Conservation (phyloP, 2,888 invertebrate genomes). For the Phymatocera aterrima region DNA sequence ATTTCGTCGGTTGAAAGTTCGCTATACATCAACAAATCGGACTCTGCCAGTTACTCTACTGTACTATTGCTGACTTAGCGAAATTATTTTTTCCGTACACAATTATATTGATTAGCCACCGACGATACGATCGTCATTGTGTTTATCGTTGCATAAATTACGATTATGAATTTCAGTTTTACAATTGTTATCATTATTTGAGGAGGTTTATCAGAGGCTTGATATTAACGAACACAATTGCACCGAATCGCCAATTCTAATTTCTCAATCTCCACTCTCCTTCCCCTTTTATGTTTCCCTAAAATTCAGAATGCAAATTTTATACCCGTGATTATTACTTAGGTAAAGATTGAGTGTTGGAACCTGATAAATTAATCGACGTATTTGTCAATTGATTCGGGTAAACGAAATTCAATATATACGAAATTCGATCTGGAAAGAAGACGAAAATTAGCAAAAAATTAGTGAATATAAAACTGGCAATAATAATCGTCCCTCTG, state of each 20-base stretch:
- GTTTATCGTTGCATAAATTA: not conserved
- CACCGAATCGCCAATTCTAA: slow-evolving; percentile 4
- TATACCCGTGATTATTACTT: not conserved
- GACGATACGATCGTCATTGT: not conserved
- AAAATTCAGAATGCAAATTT: not conserved
- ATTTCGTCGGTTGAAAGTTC: no score
- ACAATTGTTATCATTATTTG: not conserved
- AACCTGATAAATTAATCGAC: no score
- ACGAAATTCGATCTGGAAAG: no score
- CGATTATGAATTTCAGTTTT: not conserved
- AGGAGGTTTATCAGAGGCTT: slow-evolving; percentile 6
- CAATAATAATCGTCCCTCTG: not conserved
- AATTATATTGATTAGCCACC: not conserved
- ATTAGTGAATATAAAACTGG: not conserved
- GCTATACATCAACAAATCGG: no score
- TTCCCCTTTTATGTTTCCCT: not conserved
- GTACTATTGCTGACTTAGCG: no score
- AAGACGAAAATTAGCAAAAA: not conserved
- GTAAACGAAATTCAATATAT: no score
- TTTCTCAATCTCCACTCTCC: not conserved
- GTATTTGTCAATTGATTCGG: no score
- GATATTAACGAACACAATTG: not conserved
- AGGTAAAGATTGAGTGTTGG: no score
- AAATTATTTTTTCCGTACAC: no score
- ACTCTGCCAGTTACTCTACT: no score